Evolutionary conservation across 2,797 vertebrate species (phyloP).

Genomic region (Cuniculus paca): DNA sequence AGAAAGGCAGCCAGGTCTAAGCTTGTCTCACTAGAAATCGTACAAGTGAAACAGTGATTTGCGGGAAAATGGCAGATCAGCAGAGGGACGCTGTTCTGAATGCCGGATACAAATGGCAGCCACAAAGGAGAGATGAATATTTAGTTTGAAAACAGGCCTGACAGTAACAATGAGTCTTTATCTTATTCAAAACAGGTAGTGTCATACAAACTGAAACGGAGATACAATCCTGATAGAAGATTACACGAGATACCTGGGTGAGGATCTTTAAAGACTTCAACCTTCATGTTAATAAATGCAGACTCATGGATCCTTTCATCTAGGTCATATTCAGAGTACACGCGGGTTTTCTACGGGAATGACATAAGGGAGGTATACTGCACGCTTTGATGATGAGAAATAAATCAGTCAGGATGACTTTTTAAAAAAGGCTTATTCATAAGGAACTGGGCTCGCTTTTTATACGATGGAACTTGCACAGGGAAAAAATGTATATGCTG

Average conservation of each 20-base stretch:
- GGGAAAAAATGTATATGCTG: background rate
- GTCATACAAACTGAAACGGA: slow-evolving; percentile 85
- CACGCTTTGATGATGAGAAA: slow-evolving; percentile 23
- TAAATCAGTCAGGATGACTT: background rate
- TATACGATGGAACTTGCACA: background rate
- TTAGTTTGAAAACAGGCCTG: slow-evolving; percentile 82
- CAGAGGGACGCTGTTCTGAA: slow-evolving; percentile 85
- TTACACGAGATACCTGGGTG: slow-evolving; percentile 86
- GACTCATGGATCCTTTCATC: slow-evolving; percentile 33
- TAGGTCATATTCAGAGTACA: slow-evolving; percentile 58
- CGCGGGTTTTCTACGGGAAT: slow-evolving; percentile 46
- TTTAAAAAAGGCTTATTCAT: background rate
- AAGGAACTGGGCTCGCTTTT: slow-evolving; percentile 68
- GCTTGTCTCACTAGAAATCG: slow-evolving; percentile 90
- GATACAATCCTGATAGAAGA: slow-evolving; percentile 89
- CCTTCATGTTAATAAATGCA: slow-evolving; percentile 79
- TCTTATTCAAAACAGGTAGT: slow-evolving; percentile 87
- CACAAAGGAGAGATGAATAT: slow-evolving; percentile 87
- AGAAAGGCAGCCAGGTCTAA: slow-evolving; percentile 87
- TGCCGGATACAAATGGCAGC: slow-evolving; percentile 89
- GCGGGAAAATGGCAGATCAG: slow-evolving; percentile 84
- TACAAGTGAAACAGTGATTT: slow-evolving; percentile 81
- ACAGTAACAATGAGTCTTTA: slow-evolving; percentile 86
- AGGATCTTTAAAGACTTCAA: slow-evolving; percentile 81
- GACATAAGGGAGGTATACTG: background rate